phyloP scores from a whole-genome alignment of 2,797 vertebrate genomes.

The Anguilla megastoma region DNA sequence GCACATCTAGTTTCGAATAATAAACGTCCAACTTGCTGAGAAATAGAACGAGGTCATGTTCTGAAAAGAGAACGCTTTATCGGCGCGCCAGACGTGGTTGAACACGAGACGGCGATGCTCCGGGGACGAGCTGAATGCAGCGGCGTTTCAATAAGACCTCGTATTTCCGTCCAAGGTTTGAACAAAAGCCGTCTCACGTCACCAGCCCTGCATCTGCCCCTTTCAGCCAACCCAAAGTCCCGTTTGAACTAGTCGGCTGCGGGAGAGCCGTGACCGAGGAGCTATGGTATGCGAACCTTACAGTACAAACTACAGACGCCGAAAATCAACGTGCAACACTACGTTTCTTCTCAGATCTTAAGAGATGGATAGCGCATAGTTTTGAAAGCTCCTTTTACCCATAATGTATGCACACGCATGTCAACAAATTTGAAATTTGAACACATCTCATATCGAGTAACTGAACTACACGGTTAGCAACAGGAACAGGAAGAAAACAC shows the following conservation, averaged over 20 bases:
- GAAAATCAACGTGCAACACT: not conserved
- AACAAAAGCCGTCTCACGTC: not conserved
- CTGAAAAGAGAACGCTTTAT: slow-evolving; percentile 75
- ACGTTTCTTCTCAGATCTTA: not conserved
- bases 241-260: not conserved
- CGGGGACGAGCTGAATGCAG: not conserved
- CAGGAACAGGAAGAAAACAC: not conserved
- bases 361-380: not conserved
- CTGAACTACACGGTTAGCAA: not conserved
- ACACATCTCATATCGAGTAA: not conserved
- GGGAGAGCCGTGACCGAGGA: not conserved
- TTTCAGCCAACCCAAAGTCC: not conserved
- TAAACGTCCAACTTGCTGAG: slow-evolving; percentile 43
- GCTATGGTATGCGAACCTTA: not conserved
- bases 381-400: not conserved
- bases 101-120: slow-evolving; percentile 64
- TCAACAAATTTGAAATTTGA: not conserved
- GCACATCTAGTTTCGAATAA: slow-evolving; percentile 57
- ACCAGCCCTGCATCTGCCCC: not conserved
- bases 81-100: slow-evolving; percentile 62
- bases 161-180: not conserved
- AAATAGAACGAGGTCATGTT: slow-evolving; percentile 68
- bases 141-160: not conserved
- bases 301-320: not conserved
- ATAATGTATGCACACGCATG: not conserved